These are phyloP conservation scores for Leucopsar rothschildi DNA, from an alignment of 2,113 vertebrate species.

Conservation along the genomic window DNA sequence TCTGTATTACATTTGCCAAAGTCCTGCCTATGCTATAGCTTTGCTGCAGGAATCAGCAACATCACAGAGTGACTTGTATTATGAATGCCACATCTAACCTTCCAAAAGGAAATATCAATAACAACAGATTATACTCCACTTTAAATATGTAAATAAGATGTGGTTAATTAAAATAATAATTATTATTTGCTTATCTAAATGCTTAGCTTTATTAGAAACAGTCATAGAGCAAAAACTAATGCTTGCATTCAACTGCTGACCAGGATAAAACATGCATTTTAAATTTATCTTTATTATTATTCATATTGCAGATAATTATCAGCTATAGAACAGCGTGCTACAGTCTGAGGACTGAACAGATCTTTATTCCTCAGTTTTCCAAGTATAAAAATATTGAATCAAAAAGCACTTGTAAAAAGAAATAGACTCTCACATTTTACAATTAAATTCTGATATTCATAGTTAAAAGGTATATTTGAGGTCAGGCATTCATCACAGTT, in stretches of 20 bases:
- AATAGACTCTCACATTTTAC: neutral
- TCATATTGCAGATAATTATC: neutral
- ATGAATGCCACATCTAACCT: neutral
- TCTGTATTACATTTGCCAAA: neutral
- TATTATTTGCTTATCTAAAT: neutral
- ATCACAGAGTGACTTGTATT: neutral
- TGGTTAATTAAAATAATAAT: neutral
- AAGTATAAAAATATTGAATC: neutral
- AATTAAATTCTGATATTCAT: neutral
- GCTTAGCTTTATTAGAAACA: neutral
- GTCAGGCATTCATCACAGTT: neutral
- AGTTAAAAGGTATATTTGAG: neutral
- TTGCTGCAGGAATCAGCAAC: neutral
- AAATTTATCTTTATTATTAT: neutral
- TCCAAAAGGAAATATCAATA: neutral
- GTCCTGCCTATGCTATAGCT: neutral
- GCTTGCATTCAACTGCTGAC: neutral
- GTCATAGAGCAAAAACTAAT: neutral
- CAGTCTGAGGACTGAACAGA: neutral
- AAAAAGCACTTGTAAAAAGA: neutral
- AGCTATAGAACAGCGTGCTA: neutral
- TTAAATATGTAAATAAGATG: neutral
- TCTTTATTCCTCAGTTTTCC: neutral
- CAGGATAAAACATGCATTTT: neutral
- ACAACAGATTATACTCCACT: neutral